Conservation (phyloP, 2,888 invertebrate genomes). For the Tiliacea aurago region DNA sequence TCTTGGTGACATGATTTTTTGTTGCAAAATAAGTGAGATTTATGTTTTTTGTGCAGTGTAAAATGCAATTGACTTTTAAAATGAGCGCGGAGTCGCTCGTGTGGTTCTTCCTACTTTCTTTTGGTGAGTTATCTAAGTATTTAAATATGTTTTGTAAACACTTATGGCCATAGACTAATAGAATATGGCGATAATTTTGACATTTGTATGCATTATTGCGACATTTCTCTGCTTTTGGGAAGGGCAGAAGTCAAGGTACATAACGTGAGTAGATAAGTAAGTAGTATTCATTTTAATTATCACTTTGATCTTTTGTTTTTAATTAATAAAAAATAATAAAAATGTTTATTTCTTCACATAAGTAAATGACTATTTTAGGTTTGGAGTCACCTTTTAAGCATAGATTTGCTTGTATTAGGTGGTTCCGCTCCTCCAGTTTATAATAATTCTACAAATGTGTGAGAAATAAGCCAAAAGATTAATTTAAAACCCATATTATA, state of each 20-base stretch:
- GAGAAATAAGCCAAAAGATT: too few species aligned
- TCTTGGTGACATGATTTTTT: conserved; percentile 35
- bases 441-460: too few species aligned
- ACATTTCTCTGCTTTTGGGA: not conserved
- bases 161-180: conserved; percentile 24
- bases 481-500: too few species aligned
- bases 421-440: too few species aligned
- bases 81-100: conserved; percentile 65
- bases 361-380: too few species aligned
- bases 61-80: conserved; percentile 50
- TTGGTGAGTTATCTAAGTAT: conserved; percentile 73
- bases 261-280: not conserved
- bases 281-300: not conserved
- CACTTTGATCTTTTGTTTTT: too few species aligned
- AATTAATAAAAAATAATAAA: too few species aligned
- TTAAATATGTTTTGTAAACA: conserved; percentile 39
- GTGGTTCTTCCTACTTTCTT: conserved; percentile 71
- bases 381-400: too few species aligned
- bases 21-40: conserved; percentile 30
- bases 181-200: conserved; percentile 29
- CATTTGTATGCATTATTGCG: conserved; percentile 38
- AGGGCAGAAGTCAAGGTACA: not conserved
- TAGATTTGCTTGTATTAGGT: too few species aligned
- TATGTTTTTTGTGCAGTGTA: conserved; percentile 42
- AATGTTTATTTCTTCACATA: too few species aligned